Base-by-base conservation (phyloP, 2,888 invertebrate species). In the Saturnia japonica region DNA sequence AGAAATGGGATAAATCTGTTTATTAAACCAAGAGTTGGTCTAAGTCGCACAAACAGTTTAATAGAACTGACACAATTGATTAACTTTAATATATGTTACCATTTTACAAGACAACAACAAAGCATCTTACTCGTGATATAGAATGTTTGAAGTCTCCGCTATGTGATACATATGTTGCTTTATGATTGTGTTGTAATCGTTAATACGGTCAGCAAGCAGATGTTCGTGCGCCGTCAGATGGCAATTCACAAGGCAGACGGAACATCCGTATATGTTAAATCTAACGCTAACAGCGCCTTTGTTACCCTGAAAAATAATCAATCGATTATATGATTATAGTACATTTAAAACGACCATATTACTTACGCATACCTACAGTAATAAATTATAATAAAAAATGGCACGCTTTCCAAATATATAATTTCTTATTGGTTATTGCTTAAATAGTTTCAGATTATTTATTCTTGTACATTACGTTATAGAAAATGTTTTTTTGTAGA, bases 241-340 rank as follows among this genome's bases (percentile, higher is more conserved):
- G 67, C 97, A 96, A 86, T 98, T 99, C 12, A 99, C 96, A 71
- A 99, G 95, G 83, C 98, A 97, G 69, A 99, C 85, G 0, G 97
- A 98, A 81, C 97, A 97, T 1, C 98, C 99, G 84, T 98, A 97
- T 47, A 98, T 95, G 81, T 96, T 97, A 82, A 99, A 95, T 72
- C 99, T 95, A 70, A 98, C 94, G 85, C 97, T 98, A 1, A 98
- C 97, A 6, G 97, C 99, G 28, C 99, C 99, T 94, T 99, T 99
- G 91, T 99, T 99, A 43, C 99, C 99, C 98, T 98, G 88, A 74
- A 57, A 71, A 22, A 34, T n/a, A 68, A 68, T 22, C 42, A 60
- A 51, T 34, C 51, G n/a, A 28, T n/a, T 68, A 60, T 45, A 47
- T 40, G 42, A 43, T 42, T 70, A 67, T 25, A 34, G 43, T 22